Evolutionary conservation across 1,140 invertebrate species (phyloP), one percentile per base, ranked within the genome.

Genomic region (Apocrypta bakeri): DNA sequence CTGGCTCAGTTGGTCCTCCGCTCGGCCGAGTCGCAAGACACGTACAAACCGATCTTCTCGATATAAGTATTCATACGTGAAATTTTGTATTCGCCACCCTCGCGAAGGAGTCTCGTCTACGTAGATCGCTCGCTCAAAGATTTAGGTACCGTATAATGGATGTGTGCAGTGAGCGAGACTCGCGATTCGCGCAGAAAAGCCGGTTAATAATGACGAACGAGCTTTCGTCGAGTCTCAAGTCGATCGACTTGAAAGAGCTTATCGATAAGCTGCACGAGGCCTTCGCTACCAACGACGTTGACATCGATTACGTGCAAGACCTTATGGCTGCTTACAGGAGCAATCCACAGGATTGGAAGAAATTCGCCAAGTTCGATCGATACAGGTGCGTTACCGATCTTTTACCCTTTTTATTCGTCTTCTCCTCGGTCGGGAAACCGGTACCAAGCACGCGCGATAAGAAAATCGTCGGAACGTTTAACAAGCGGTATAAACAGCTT

Each of bases 361-460:
- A 98, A 89, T 99, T 95, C 88, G 98, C 98, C 17, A 98, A 98
- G 90, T 99, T 98, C 89, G 98, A 99, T 90, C 94, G 96, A 88
- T 96, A 96, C 90, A 97, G 96, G 97, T 98, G 93, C 33, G 9
- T 37, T 9, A 37, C 33, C 33, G 33, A 37, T 37, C 33, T 37
- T n/a, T n/a, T n/a, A n/a, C n/a, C 3, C 33, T 37, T 37, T 37
- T 37, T 37, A 4, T 37, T 9, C 33, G n/a, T n/a, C 33, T 37
- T 37, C 33, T 37, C 9, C 33, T 37, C 33, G 33, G n/a, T n/a
- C n/a, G n/a, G n/a, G n/a, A n/a, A 37, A 37, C 9, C n/a, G n/a
- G n/a, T 37, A 37, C 33, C 3, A 37, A 37, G 33, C 33, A 37
- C 33, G 33, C n/a, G n/a, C n/a, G n/a, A n/a, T n/a, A n/a, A n/a